A percentile compares a stretch with the other conserved stretches of the same genome.
Conservation (phyloP, 2,113 vertebrate genomes). For the Mustela lutreola region DNA sequence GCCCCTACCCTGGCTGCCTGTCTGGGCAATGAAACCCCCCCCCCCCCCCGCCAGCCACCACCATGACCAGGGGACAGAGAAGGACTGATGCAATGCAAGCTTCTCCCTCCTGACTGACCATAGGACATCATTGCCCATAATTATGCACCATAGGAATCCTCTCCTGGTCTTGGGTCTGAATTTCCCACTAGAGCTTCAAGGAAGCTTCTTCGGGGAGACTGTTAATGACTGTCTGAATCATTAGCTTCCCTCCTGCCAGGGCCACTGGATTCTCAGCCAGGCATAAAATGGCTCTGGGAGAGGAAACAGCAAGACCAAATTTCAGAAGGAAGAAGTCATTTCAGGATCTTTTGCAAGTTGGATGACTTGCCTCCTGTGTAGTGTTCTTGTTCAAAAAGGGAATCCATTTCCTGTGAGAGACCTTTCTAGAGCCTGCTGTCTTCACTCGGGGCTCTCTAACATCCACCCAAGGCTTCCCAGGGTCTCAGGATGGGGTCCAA, state of each 20-base stretch:
- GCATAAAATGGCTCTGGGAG: constrained; percentile 9
- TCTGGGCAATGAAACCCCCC: not conserved
- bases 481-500: not conserved
- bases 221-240: not conserved
- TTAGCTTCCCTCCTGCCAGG: not conserved
- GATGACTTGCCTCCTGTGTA: not conserved
- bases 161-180: not conserved
- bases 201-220: not conserved
- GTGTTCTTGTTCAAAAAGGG: not conserved
- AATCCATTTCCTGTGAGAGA: not conserved
- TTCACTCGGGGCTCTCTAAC: not conserved
- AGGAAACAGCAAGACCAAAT: not conserved
- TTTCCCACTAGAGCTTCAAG: not conserved
- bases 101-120: not conserved
- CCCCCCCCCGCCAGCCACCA: not conserved
- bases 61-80: not conserved
- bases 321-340: not conserved
- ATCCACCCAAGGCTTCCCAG: not conserved
- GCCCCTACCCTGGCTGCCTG: not conserved
- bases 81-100: accelerated
- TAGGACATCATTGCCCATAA: not conserved
- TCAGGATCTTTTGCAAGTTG: not conserved
- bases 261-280: not conserved
- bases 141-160: not conserved
- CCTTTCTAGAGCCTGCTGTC: not conserved